These are phyloP conservation scores for Chelmon rostratus DNA, from an alignment of 2,797 vertebrate species.

Conservation along the genomic window DNA sequence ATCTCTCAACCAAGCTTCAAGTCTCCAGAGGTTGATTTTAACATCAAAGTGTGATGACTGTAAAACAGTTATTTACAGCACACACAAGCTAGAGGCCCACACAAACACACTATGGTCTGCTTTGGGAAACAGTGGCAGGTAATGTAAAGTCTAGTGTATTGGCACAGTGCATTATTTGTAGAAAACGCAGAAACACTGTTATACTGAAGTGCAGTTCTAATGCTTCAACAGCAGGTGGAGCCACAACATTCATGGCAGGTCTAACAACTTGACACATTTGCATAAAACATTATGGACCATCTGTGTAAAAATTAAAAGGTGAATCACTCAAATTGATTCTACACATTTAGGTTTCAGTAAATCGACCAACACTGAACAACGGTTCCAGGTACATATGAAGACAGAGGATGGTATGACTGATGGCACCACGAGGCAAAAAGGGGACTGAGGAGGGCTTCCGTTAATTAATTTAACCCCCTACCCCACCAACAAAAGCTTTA, in stretches of 20 bases:
- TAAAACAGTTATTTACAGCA: conserved; percentile 2
- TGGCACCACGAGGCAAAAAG: background rate
- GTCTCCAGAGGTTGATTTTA: no score
- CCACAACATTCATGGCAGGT: conserved; percentile 18
- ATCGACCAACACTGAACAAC: background rate
- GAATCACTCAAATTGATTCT: background rate
- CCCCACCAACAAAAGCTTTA: background rate
- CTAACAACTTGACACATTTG: background rate
- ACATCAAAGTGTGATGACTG: no score
- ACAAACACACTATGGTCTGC: background rate
- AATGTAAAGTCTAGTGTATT: background rate
- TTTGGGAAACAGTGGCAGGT: background rate
- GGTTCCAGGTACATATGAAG: background rate
- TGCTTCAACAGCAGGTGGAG: conserved; percentile 61
- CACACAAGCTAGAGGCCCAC: background rate
- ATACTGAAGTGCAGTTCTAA: conserved; percentile 18
- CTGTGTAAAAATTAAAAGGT: background rate
- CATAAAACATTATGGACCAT: background rate
- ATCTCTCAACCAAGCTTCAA: no score
- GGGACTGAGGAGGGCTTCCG: background rate
- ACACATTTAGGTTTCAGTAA: background rate
- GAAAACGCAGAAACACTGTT: background rate
- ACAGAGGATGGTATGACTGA: background rate
- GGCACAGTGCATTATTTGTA: background rate
- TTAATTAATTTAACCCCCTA: background rate